Percentiles rank a stretch among this genome's conserved stretches.
Conservation (phyloP, 2,888 invertebrate species). For the Tetramorium bicarinatum region DNA sequence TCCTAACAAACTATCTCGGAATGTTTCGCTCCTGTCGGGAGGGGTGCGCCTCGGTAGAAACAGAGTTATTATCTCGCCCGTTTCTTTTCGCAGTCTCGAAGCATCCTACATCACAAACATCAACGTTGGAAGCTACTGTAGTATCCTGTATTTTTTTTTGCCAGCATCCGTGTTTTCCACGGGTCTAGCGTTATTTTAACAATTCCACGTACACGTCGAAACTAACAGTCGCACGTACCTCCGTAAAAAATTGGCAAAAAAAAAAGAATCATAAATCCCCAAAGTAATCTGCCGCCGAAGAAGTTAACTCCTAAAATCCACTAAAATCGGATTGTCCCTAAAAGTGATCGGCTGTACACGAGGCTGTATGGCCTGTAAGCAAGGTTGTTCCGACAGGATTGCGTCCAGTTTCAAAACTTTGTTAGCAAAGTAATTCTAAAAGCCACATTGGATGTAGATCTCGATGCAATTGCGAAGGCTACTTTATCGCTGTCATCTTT, state of each 20-base stretch:
- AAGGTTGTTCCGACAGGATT: background rate
- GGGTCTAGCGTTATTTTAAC: background rate
- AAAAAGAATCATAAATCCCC: background rate
- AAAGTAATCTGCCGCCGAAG: background rate
- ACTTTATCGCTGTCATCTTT: conserved; percentile 28
- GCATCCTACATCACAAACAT: conserved; percentile 41
- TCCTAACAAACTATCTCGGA: conserved; percentile 30
- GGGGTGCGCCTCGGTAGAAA: conserved; percentile 5
- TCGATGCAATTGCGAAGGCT: conserved; percentile 63
- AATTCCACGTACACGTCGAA: conserved; percentile 17
- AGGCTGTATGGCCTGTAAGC: background rate
- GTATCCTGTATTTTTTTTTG: background rate
- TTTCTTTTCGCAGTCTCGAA: conserved; percentile 21
- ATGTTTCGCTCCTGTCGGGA: background rate
- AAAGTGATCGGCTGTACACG: conserved; percentile 33
- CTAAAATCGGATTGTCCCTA: conserved; percentile 21
- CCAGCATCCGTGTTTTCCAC: background rate
- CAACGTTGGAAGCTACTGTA: conserved; percentile 44
- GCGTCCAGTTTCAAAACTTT: conserved; percentile 29
- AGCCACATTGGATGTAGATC: conserved; percentile 73
- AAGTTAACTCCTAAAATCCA: conserved; percentile 26
- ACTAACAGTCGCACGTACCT: background rate
- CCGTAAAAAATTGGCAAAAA: background rate
- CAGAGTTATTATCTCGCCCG: conserved; percentile 22
- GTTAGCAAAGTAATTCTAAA: conserved; percentile 68